Percentiles rank a stretch among this genome's conserved stretches.
Evolutionary conservation across 2,797 vertebrate species (phyloP).

Genomic region (Cyprinella venusta): DNA sequence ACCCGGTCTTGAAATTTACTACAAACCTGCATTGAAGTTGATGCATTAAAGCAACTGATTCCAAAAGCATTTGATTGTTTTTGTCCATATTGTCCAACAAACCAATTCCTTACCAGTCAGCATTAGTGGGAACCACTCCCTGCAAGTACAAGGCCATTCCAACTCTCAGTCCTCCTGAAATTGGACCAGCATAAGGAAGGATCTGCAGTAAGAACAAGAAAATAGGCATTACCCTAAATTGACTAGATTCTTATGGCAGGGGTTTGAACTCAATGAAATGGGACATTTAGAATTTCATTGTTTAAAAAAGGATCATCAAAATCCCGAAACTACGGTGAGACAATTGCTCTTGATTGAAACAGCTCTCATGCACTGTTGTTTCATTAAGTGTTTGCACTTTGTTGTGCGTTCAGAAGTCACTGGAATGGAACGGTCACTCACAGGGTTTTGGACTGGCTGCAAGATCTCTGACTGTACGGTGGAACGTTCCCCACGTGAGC

Average conservation of each 20-base stretch:
- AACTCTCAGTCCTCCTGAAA: not conserved
- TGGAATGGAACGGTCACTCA: not conserved
- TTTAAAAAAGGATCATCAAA: no score
- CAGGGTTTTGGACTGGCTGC: slow-evolving; percentile 3
- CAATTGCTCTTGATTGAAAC: not conserved
- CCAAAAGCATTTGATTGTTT: no score
- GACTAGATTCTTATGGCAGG: not conserved
- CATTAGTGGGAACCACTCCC: not conserved
- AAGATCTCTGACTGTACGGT: not conserved
- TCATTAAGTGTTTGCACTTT: not conserved
- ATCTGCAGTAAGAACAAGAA: not conserved
- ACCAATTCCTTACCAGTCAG: not conserved
- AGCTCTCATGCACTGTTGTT: not conserved
- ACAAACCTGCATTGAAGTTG: slow-evolving; percentile 21
- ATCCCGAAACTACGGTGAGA: not conserved
- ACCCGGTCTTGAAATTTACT: slow-evolving; percentile 31
- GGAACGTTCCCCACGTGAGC: not conserved
- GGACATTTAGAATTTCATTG: not conserved
- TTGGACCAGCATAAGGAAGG: not conserved
- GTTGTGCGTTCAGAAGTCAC: not conserved
- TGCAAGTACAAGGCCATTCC: slow-evolving; percentile 15
- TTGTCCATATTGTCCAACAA: no score
- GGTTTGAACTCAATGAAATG: not conserved
- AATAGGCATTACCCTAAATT: not conserved
- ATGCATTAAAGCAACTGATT: no score